Conservation (phyloP, 1,140 invertebrate species). For the Chionoecetes opilio region DNA sequence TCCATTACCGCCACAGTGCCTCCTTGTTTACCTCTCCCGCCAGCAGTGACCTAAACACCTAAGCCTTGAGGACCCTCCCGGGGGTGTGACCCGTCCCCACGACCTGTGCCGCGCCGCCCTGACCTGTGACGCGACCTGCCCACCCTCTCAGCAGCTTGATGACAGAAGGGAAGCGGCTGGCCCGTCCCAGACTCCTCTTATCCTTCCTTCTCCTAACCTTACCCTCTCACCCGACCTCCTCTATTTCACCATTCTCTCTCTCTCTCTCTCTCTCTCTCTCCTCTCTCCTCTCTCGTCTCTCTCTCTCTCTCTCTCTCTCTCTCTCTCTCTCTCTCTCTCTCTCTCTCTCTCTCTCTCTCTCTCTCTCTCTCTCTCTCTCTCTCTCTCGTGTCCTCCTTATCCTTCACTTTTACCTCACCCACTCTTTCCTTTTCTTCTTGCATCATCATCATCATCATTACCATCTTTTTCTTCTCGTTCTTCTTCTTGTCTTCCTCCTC, state of each 20-base stretch:
- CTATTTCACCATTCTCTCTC: not conserved
- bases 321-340: not conserved
- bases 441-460: not conserved
- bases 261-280: not conserved
- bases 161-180: constrained; percentile 63
- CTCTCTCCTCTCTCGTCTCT: not conserved
- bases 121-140: constrained; percentile 45
- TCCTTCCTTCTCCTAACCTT: not conserved
- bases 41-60: not conserved
- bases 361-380: not conserved
- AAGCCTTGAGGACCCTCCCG: not conserved
- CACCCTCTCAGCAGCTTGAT: constrained; percentile 40
- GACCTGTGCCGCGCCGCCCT: constrained; percentile 30
- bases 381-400: not conserved
- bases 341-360: not conserved
- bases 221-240: not conserved
- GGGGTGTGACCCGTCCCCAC: constrained; percentile 32
- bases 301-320: constrained; percentile 34
- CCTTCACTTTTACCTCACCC: not conserved
- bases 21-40: constrained; percentile 16
- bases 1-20: not conserved
- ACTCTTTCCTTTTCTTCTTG: not conserved
- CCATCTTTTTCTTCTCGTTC: not conserved
- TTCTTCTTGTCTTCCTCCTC: not conserved
- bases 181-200: not conserved